phyloP scores from a whole-genome alignment of 2,888 invertebrate genomes.

The Amphipoea oculea region DNA sequence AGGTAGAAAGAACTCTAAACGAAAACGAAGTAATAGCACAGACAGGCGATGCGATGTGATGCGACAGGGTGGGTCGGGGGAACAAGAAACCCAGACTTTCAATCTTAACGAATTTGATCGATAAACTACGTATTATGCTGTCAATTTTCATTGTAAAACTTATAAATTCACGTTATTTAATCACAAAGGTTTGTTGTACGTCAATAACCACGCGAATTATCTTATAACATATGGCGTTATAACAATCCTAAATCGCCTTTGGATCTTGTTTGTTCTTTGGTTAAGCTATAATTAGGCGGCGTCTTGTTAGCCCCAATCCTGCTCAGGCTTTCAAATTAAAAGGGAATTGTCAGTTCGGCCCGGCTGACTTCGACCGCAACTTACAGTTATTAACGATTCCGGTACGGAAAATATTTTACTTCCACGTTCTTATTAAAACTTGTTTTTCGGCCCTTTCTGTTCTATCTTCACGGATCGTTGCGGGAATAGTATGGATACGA shows the following conservation, averaged over 20 bases:
- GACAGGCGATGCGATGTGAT: background rate
- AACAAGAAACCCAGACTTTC: background rate
- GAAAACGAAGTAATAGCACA: background rate
- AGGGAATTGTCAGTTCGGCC: conserved; percentile 83
- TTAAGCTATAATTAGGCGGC: conserved; percentile 87
- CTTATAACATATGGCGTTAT: conserved; percentile 82
- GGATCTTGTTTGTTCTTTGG: conserved; percentile 86
- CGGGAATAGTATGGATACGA: conserved; percentile 76
- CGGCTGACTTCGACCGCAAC: conserved; percentile 82
- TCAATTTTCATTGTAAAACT: conserved; percentile 21
- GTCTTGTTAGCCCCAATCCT: conserved; percentile 86
- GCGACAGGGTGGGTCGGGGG: background rate
- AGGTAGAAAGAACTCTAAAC: background rate
- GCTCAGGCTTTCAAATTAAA: conserved; percentile 88
- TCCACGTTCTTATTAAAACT: conserved; percentile 89
- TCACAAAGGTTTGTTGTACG: conserved; percentile 14
- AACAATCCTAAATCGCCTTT: conserved; percentile 78
- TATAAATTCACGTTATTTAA: conserved; percentile 20
- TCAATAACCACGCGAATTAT: conserved; percentile 58
- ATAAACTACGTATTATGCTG: conserved; percentile 26
- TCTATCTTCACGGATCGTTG: conserved; percentile 78
- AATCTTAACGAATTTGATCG: conserved; percentile 1
- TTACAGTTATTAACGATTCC: conserved; percentile 88
- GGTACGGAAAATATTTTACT: conserved; percentile 89
- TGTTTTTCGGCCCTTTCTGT: conserved; percentile 85